Percentiles rank a stretch among this genome's conserved stretches.
These are phyloP conservation scores for Etheostoma spectabile DNA, from an alignment of 2,113 vertebrate species.

Conservation along the genomic window DNA sequence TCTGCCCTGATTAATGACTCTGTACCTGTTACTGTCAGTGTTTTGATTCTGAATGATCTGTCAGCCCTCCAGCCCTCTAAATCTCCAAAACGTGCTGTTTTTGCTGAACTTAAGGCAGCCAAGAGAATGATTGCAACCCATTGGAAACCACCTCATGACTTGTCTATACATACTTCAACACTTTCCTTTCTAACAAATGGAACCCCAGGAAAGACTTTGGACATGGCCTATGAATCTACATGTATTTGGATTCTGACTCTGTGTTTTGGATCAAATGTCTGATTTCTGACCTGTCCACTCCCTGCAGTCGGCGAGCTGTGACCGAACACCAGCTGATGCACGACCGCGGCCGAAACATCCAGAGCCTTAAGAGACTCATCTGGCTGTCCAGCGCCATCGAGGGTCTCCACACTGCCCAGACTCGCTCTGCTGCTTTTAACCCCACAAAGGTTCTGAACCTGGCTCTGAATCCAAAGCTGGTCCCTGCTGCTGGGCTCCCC, in stretches of 20 bases:
- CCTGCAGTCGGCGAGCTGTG: slow-evolving; percentile 83
- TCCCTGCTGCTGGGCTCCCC: slow-evolving; percentile 26
- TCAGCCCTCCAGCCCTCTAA: too few species aligned
- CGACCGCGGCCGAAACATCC: slow-evolving; percentile 82
- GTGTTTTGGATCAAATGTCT: slow-evolving; percentile 1
- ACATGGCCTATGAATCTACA: background rate
- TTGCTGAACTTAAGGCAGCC: too few species aligned
- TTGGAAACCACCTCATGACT: too few species aligned
- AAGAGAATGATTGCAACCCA: too few species aligned
- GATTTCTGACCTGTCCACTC: background rate
- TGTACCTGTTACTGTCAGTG: too few species aligned
- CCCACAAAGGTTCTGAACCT: slow-evolving; percentile 33
- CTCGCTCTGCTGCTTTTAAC: slow-evolving; percentile 42
- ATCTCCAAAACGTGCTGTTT: too few species aligned
- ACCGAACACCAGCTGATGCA: slow-evolving; percentile 88
- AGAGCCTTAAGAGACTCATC: slow-evolving; percentile 86
- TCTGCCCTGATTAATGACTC: too few species aligned
- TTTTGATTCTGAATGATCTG: too few species aligned
- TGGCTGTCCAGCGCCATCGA: slow-evolving; percentile 86
- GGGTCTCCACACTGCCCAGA: slow-evolving; percentile 83
- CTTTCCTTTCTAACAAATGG: too few species aligned
- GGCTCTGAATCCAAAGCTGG: slow-evolving; percentile 42
- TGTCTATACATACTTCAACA: too few species aligned
- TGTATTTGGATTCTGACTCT: background rate
- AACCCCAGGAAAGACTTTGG: too few species aligned